Evolutionary conservation across 2,888 invertebrate genomes (phyloP).

Genomic region (Hydropsyche betteni): DNA sequence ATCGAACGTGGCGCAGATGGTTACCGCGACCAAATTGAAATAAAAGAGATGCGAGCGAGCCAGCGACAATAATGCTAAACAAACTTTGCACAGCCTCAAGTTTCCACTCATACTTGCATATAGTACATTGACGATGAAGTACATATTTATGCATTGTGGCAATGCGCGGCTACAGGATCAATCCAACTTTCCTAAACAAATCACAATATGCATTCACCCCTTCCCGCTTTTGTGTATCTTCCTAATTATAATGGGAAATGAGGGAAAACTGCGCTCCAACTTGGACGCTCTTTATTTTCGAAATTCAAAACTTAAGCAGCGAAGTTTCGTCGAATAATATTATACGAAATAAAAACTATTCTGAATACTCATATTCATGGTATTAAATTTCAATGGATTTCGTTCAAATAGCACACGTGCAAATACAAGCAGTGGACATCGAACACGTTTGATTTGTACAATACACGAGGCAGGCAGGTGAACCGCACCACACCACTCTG

Average conservation of each 20-base stretch:
- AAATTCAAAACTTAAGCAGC: neutral
- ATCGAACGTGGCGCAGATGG: slow-evolving; percentile 35
- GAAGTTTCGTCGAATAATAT: neutral
- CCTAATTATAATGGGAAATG: slow-evolving; percentile 25
- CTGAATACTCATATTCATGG: too few species aligned
- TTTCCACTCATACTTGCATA: slow-evolving; percentile 32
- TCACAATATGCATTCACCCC: too few species aligned
- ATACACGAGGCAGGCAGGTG: neutral
- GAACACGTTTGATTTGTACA: too few species aligned
- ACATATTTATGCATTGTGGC: neutral
- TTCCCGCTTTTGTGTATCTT: too few species aligned
- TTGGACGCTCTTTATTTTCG: neutral
- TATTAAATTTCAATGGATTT: too few species aligned
- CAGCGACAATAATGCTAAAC: slow-evolving; percentile 38
- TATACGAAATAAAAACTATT: neutral
- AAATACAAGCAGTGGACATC: neutral
- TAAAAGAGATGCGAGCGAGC: slow-evolving; percentile 25
- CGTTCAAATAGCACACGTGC: neutral
- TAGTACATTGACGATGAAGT: neutral
- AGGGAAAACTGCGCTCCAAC: slow-evolving; percentile 8
- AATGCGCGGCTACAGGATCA: neutral
- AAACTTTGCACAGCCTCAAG: slow-evolving; percentile 35
- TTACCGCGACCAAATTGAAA: slow-evolving; percentile 34
- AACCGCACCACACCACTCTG: neutral
- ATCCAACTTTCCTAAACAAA: slow-evolving; percentile 1